Percentiles rank a stretch among this genome's conserved stretches.
Evolutionary conservation across 2,113 vertebrate genomes (phyloP).

Genomic region (Natator depressus): DNA sequence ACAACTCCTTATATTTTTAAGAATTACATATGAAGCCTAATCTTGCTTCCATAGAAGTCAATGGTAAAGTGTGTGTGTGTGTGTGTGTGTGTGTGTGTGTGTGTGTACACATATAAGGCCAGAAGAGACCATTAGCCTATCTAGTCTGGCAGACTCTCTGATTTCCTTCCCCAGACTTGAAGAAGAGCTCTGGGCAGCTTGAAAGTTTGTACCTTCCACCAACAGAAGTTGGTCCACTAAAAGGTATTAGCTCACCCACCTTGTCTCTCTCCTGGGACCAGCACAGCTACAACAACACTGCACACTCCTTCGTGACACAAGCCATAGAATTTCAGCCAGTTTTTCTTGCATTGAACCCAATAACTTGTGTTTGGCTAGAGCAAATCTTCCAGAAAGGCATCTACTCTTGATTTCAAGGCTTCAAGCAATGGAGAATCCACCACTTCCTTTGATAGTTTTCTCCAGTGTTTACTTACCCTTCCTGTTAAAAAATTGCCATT

Average conservation of each 20-base stretch:
- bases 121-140: accelerated
- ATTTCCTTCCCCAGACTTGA: not conserved
- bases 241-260: not conserved
- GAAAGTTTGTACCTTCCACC: not conserved
- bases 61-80: accelerated
- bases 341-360: not conserved
- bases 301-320: not conserved
- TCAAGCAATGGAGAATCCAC: not conserved
- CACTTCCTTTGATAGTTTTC: not conserved
- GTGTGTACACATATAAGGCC: not conserved
- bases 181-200: not conserved
- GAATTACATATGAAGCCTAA: not conserved
- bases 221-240: not conserved
- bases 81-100: accelerated
- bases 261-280: not conserved
- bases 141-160: not conserved
- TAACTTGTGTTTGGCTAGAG: not conserved
- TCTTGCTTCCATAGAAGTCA: not conserved
- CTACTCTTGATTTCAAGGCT: not conserved
- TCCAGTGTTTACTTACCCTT: not conserved
- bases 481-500: not conserved
- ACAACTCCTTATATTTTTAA: not conserved
- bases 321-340: not conserved
- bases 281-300: not conserved
- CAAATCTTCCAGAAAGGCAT: not conserved